Conservation (phyloP, 2,888 invertebrate species). For the Chrysina gloriosa region DNA sequence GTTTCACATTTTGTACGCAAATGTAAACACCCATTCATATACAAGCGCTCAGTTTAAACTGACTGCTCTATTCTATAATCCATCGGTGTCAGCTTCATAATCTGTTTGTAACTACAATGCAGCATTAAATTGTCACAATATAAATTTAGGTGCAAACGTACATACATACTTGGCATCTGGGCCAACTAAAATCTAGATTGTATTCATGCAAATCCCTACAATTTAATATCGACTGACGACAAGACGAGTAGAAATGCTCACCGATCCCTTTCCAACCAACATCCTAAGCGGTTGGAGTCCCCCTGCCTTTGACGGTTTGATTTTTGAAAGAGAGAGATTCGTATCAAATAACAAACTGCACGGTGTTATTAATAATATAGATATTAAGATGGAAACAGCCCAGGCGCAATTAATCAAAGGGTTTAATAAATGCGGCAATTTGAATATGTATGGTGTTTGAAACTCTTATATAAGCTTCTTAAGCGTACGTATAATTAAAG, state of each 20-base stretch:
- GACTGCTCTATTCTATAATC: constrained; percentile 48
- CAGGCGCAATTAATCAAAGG: constrained; percentile 28
- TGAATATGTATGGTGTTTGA: constrained; percentile 19
- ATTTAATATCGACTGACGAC: constrained; percentile 1
- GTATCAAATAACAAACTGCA: neutral
- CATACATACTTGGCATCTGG: constrained; percentile 30
- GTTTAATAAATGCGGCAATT: constrained; percentile 6
- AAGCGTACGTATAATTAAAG: constrained; percentile 6
- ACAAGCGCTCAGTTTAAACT: neutral
- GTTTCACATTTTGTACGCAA: neutral
- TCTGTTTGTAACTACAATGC: constrained; percentile 55
- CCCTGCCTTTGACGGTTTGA: neutral
- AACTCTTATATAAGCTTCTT: neutral
- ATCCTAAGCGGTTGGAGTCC: neutral
- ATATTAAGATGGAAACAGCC: constrained; percentile 21
- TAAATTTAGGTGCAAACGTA: constrained; percentile 49
- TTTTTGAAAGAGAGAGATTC: constrained; percentile 24
- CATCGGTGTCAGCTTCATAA: constrained; percentile 56
- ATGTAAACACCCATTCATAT: neutral
- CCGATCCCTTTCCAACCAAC: neutral
- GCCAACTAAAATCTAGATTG: constrained; percentile 38
- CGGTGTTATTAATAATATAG: neutral
- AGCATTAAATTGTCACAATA: constrained; percentile 57
- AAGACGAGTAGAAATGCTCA: neutral
- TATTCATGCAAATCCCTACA: constrained; percentile 15